phyloP scores from a whole-genome alignment of 2,113 vertebrate genomes.

The Syngnathoides biaculeatus region DNA sequence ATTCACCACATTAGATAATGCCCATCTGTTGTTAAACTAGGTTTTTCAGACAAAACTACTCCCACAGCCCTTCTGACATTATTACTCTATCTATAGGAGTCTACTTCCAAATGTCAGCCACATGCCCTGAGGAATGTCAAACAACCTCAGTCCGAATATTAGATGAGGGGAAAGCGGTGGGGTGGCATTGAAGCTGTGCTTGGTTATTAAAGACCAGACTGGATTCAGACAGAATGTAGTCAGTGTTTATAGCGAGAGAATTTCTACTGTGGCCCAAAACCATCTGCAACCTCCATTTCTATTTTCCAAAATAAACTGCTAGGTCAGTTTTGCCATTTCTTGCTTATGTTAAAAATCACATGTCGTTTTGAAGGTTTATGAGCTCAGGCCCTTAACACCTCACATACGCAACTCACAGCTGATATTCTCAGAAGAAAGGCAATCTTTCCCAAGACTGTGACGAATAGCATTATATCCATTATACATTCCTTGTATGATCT shows the following conservation, averaged over 20 bases:
- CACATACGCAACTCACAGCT: background rate
- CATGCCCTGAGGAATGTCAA: slow-evolving; percentile 60
- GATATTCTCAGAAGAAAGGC: slow-evolving; percentile 14
- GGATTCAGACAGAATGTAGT: slow-evolving; percentile 36
- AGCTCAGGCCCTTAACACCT: background rate
- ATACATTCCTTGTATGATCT: slow-evolving; percentile 4
- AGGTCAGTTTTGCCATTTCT: slow-evolving; percentile 33
- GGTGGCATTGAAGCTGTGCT: slow-evolving; percentile 21
- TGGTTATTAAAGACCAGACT: slow-evolving; percentile 57
- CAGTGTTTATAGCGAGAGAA: slow-evolving; percentile 30
- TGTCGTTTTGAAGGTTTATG: slow-evolving; percentile 1
- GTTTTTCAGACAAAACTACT: slow-evolving; percentile 50
- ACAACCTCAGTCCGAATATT: slow-evolving; percentile 55
- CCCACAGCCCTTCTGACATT: slow-evolving; percentile 53
- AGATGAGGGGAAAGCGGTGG: slow-evolving; percentile 42
- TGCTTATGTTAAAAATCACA: slow-evolving; percentile 15
- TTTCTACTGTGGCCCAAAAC: slow-evolving; percentile 8
- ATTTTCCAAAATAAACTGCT: slow-evolving; percentile 17
- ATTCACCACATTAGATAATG: slow-evolving; percentile 40
- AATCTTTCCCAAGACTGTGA: slow-evolving; percentile 5
- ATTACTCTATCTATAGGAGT: slow-evolving; percentile 62
- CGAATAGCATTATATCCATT: slow-evolving; percentile 16
- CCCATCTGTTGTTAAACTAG: slow-evolving; percentile 27
- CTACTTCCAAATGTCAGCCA: slow-evolving; percentile 67
- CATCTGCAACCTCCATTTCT: slow-evolving; percentile 35